Evolutionary conservation across 2,797 vertebrate genomes (phyloP), one percentile per base, ranked within the genome.

Genomic region (Sylvilagus floridanus): DNA sequence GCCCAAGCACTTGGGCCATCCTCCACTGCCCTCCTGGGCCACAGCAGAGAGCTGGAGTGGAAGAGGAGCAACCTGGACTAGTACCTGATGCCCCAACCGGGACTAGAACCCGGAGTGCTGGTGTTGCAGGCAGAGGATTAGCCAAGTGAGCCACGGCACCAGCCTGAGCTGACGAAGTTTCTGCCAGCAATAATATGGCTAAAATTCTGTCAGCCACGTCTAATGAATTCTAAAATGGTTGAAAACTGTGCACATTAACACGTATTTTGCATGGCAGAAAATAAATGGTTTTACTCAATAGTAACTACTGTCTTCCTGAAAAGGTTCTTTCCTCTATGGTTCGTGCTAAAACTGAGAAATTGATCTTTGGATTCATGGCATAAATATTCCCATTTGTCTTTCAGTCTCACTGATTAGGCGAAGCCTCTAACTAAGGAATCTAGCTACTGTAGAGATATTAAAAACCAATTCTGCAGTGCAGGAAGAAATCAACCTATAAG

Each of bases 321-420:
- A 57, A 91, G 71, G 50, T 82, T 22, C 26, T 92, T 87, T 90
- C 78, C 65, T 93, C 52, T 92, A 24, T 37, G 79, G 63, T 81
- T 95, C 90, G 50, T 73, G 77, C 93, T 81, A 96, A 85, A 72
- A 57, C 72, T 93, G 87, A 95, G 89, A 96, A 95, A 96, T 83
- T 89, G 87, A 90, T 96, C 81, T 73, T 65, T 96, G 75, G 71
- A 85, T 47, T 75, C 16, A 84, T 92, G 87, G 73, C 32, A 92
- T 79, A 96, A 88, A 88, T 96, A 94, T 73, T 93, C 84, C 92
- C 79, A 78, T 84, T 95, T 93, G 87, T 65, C 60, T 91, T 95
- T 96, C 47, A 93, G 50, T 78, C 65, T 93, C 22, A 72, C 69
- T 90, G 50, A 90, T 88, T 91, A 87, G 26, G 32, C 32, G 82